Evolutionary conservation across 2,797 vertebrate genomes (phyloP), one percentile per base, ranked within the genome.

Genomic region (Sebastes kiyomatsui): DNA sequence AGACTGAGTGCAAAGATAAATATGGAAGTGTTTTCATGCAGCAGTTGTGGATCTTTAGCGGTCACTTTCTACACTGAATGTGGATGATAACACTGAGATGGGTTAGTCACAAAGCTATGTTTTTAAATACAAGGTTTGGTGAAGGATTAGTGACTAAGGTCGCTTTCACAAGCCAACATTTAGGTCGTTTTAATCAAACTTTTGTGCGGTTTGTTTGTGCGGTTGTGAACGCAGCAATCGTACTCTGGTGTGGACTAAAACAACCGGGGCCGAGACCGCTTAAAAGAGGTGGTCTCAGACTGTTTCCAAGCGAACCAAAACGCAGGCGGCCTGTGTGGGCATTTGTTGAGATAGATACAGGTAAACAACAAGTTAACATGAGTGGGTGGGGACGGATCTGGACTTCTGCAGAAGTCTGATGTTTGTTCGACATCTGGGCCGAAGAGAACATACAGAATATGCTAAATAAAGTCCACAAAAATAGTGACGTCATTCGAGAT

Each of bases 61-160:
- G 54, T 65, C 70, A 58, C 38, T 69, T 60, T 38, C 67, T 67
- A 76, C 10, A 61, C 38, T 62, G 71, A 75, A 76, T 82, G 82
- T 52, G 28, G 38, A 82, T 81, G 87, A 73, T 30, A 67, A 83
- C 66, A 70, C 70, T 30, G 91, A 94, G 84, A 88, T 90, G 88
- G 87, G 92, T 92, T 87, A 90, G 90, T 79, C 92, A 93, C 89
- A 94, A 88, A 90, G 64, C 27, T 18, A 3, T 28, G 35, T 70
- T 59, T 56, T 35, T 18, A 69, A 61, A 80, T 55, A 67, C 82
- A 67, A 65, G 27, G 56, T 54, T 64, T 77, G 54, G 75, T 69
- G 58, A 81, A 61, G 67, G 80, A 83, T 83, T 66, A 72, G 74
- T 65, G 27, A 75, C 65, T 72, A n/a, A 52, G 4, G 18, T 4